These are phyloP conservation scores for Drosophila nigricruria DNA, from an alignment of 2,888 invertebrate genomes.

Conservation along the genomic window DNA sequence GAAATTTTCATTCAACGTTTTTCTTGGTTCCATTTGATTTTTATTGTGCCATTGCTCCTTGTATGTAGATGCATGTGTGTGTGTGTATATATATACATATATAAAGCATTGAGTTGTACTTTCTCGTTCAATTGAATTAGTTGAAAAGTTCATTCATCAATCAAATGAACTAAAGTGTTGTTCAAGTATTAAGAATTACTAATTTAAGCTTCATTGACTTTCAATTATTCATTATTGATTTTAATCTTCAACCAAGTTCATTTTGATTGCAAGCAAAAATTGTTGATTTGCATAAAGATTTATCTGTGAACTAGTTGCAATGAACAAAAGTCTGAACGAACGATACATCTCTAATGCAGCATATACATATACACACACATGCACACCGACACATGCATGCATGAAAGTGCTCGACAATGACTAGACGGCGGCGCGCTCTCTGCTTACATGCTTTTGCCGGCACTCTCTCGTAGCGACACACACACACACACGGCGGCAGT, in stretches of 20 bases:
- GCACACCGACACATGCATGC: slow-evolving; percentile 5
- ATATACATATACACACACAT: slow-evolving; percentile 1
- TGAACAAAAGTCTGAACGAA: slow-evolving; percentile 7
- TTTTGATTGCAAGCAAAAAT: not conserved
- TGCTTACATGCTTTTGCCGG: slow-evolving; percentile 56
- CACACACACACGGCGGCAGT: slow-evolving; percentile 24
- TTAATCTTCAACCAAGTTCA: not conserved
- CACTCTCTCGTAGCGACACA: slow-evolving; percentile 14
- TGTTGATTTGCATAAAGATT: not conserved
- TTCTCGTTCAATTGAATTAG: slow-evolving; percentile 8
- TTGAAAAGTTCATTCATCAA: not conserved
- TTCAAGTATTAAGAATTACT: not conserved
- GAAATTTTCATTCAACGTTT: slow-evolving; percentile 61
- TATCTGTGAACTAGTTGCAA: slow-evolving; percentile 3
- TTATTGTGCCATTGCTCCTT: slow-evolving; percentile 67
- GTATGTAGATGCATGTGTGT: slow-evolving; percentile 26
- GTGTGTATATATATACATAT: not conserved
- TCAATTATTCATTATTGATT: not conserved
- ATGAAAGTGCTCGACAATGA: slow-evolving; percentile 28
- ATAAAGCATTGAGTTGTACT: slow-evolving; percentile 1
- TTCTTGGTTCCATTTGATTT: slow-evolving; percentile 54
- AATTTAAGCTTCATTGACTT: not conserved
- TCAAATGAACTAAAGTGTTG: not conserved
- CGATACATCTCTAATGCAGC: slow-evolving; percentile 1
- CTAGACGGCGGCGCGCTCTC: slow-evolving; percentile 54